Conservation (phyloP, 1,140 invertebrate species). For the Trigoniulus corallinus region DNA sequence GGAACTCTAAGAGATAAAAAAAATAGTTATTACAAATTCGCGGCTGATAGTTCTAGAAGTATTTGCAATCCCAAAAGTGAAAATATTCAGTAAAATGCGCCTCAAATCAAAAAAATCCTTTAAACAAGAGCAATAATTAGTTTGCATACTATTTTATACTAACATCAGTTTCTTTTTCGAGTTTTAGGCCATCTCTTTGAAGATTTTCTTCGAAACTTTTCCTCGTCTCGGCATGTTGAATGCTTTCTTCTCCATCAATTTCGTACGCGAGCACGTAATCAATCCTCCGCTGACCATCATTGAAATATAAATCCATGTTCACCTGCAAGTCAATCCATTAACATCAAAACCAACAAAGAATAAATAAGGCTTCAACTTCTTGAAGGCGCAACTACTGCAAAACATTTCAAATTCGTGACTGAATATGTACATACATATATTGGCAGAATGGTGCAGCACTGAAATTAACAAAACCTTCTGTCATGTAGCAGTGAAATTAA, state of each 20-base stretch:
- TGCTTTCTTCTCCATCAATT: not conserved
- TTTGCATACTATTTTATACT: no score
- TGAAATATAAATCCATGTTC: constrained; percentile 11
- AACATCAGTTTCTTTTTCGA: constrained; percentile 44
- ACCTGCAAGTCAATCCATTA: no score
- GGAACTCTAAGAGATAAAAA: constrained; percentile 9
- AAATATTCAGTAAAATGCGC: constrained; percentile 4
- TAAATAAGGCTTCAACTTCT: no score
- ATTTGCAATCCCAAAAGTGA: constrained; percentile 12
- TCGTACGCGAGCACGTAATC: constrained; percentile 13
- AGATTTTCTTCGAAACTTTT: constrained; percentile 47
- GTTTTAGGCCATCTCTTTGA: constrained; percentile 42
- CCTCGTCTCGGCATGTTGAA: constrained; percentile 15
- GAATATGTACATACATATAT: no score
- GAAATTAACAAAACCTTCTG: no score
- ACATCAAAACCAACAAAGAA: no score
- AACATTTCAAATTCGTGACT: no score
- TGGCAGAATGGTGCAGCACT: no score
- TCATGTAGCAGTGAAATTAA: no score
- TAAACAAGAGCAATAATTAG: no score
- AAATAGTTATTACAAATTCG: not conserved
- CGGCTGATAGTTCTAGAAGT: not conserved
- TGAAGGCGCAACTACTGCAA: no score
- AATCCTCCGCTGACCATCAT: constrained; percentile 14
- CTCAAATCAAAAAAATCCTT: constrained; percentile 9